These are phyloP conservation scores for Petrolisthes cinctipes DNA, from an alignment of 2,888 invertebrate species.

Conservation along the genomic window DNA sequence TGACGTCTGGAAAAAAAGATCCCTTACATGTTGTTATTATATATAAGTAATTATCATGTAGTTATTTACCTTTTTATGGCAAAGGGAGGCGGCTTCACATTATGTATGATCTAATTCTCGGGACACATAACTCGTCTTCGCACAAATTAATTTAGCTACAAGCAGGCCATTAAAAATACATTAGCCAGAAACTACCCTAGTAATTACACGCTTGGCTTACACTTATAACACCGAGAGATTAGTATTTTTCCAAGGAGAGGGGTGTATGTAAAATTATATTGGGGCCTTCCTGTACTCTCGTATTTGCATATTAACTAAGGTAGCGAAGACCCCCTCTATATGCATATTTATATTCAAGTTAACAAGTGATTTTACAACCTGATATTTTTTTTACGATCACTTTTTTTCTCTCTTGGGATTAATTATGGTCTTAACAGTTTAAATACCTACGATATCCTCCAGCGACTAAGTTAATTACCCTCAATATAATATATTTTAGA, in stretches of 20 bases:
- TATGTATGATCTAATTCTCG: background rate
- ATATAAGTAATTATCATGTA: no score
- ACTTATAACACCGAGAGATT: background rate
- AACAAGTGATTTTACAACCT: no score
- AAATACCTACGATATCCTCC: no score
- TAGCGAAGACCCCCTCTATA: background rate
- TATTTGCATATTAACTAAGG: background rate
- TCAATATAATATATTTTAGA: no score
- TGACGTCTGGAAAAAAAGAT: no score
- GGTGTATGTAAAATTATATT: background rate
- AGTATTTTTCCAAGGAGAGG: background rate
- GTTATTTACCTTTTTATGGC: no score
- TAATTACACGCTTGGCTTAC: background rate
- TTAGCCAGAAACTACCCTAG: background rate
- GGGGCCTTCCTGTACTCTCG: background rate
- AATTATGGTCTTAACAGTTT: no score
- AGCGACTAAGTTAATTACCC: no score
- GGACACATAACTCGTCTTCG: background rate
- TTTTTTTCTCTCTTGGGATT: no score
- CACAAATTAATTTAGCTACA: slow-evolving; percentile 1
- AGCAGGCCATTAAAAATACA: background rate
- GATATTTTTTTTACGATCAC: no score
- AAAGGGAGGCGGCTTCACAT: background rate
- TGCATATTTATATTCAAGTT: no score
- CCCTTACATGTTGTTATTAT: no score